phyloP scores from a whole-genome alignment of 35 echinoderm and acorn worm genomes.

The Patiria miniata region DNA sequence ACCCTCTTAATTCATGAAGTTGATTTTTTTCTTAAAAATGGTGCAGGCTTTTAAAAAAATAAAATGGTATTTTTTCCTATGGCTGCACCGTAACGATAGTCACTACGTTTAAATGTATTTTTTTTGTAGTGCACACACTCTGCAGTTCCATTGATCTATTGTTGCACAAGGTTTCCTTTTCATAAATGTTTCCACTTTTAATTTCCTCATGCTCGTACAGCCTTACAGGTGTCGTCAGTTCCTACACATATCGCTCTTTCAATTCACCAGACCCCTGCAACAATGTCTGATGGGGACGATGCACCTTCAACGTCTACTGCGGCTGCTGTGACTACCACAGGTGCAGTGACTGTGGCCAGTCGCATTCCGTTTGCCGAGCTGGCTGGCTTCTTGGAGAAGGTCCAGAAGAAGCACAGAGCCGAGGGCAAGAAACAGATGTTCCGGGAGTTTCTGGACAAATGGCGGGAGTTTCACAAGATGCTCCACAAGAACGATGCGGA shows the following conservation, averaged over 20 bases:
- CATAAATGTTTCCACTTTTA: too few species aligned
- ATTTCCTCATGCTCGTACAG: too few species aligned
- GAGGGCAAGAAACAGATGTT: slow-evolving; percentile 89
- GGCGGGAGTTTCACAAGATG: slow-evolving; percentile 71
- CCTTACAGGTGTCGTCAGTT: neutral
- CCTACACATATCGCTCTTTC: too few species aligned
- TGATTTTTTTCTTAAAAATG: too few species aligned
- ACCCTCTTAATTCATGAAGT: too few species aligned
- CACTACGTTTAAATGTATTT: too few species aligned
- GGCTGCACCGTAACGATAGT: too few species aligned
- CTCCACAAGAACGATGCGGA: slow-evolving; percentile 71
- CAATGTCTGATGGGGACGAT: neutral
- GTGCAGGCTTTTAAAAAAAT: too few species aligned
- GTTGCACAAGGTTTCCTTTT: too few species aligned
- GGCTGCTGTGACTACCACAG: neutral
- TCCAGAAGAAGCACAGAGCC: slow-evolving; percentile 85
- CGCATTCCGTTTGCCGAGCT: slow-evolving; percentile 85
- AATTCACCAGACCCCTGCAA: neutral
- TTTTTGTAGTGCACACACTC: too few species aligned
- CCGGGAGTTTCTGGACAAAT: slow-evolving; percentile 87
- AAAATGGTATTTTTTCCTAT: too few species aligned
- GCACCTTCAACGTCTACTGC: neutral
- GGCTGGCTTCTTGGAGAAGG: slow-evolving; percentile 88
- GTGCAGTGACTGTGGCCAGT: slow-evolving; percentile 52
- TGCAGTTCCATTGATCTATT: too few species aligned